Evolutionary conservation across 1,140 invertebrate species (phyloP), one percentile per base, ranked within the genome.

Genomic region (Eurosta solidaginis): DNA sequence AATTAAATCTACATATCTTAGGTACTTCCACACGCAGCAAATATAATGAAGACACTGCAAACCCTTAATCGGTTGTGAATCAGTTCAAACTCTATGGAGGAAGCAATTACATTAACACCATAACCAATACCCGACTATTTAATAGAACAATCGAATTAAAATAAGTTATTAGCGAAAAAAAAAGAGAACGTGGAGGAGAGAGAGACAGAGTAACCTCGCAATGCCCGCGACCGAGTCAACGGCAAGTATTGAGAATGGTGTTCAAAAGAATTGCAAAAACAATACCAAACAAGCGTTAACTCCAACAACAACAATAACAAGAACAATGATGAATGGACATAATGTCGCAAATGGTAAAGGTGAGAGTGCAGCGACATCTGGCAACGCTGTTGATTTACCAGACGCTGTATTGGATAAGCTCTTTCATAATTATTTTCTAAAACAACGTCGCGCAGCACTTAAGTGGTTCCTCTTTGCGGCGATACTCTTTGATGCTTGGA

Each of bases 361-460:
- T 44, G 54, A 52, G 14, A 76, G 44, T 45, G 20, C 33, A 36
- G 33, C 12, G 9, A 22, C 74, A 81, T 81, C 81, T 25, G 82
- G 83, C 14, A 81, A 82, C 47, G 81, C 84, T 9, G 84, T 87
- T n/a, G 81, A 83, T 52, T 89, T 91, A 80, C 83, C 86, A 27
- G 92, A 93, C 79, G 82, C 89, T 22, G 90, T 91, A 47, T 89
- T 95, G 59, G 94, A 96, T 84, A 90, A 91, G 81, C 89, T 96
- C 0, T 96, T 95, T 86, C 91, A 92, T 79, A 91, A 91, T 47
- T 95, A 95, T 83, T 93, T 92, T 50, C 89, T 93, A 52, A 92
- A 93, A 79, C 94, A 95, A 83, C 91, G 93, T 78, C 91, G 93
- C 68, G 90, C 92, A 36, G 94, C 93, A n/a, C 88, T 96, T n/a